phyloP scores from a whole-genome alignment of 2,888 invertebrate species.

The Oxycera nigricornis region DNA sequence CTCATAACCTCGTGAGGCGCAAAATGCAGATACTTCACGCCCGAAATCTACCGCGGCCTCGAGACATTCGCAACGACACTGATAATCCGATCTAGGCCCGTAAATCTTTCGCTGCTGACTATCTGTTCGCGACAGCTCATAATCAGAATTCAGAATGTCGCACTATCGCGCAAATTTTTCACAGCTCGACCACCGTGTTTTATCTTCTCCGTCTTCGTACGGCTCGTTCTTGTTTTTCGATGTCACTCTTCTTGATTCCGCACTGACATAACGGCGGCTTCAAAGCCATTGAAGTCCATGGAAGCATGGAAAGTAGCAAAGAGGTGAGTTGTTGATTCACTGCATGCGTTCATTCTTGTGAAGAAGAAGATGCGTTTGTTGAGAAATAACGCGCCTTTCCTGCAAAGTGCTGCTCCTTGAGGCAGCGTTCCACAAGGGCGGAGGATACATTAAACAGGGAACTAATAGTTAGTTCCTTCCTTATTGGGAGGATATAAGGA shows the following conservation, averaged over 20 bases:
- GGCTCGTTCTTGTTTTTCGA: neutral
- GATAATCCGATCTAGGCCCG: neutral
- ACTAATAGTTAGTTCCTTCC: no score
- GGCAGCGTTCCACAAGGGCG: no score
- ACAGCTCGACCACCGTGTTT: constrained; percentile 10
- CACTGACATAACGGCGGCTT: neutral
- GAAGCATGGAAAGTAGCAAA: neutral
- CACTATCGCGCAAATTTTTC: neutral
- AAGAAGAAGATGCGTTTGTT: no score
- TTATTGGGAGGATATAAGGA: no score
- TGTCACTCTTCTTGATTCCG: neutral
- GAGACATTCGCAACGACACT: neutral
- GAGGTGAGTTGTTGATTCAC: neutral
- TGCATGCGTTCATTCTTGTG: neutral
- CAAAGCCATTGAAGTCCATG: neutral
- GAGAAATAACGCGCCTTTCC: no score
- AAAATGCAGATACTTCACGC: neutral
- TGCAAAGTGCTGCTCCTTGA: no score
- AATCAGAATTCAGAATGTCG: no score
- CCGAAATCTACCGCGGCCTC: constrained; percentile 8
- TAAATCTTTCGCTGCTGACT: neutral
- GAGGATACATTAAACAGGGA: no score
- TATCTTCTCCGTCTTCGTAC: constrained; percentile 7
- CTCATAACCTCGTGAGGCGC: constrained; percentile 28
- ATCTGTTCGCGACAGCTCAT: neutral